Percentiles rank a stretch among this genome's conserved stretches.
Evolutionary conservation across 2,113 vertebrate species (phyloP).

Genomic region (Pseudopodoces humilis): DNA sequence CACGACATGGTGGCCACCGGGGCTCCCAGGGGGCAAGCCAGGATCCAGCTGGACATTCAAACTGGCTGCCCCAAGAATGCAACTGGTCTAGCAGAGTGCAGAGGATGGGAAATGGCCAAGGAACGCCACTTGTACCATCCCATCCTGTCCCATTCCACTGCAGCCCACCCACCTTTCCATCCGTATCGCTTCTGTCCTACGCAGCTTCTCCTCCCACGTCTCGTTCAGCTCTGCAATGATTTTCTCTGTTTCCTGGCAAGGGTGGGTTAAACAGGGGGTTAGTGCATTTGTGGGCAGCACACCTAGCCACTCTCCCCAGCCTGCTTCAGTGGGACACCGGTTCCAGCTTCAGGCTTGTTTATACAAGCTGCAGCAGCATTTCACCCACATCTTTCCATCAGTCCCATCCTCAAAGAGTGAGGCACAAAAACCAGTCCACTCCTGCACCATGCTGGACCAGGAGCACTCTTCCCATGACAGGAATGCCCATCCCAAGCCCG

Average conservation of each 20-base stretch:
- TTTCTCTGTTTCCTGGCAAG: constrained; percentile 91
- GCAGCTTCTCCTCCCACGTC: constrained; percentile 97
- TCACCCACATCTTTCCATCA: background rate
- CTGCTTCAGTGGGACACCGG: fast-evolving
- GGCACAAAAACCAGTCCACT: background rate
- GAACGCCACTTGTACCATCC: background rate
- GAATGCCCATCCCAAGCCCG: fast-evolving
- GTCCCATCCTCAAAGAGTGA: background rate
- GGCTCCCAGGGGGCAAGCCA: background rate
- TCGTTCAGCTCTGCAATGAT: constrained; percentile 98
- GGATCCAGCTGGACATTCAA: fast-evolving
- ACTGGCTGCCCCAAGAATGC: background rate
- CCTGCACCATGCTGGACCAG: background rate
- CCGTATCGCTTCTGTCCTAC: constrained; percentile 93
- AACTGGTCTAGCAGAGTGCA: background rate
- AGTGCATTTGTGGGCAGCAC: background rate
- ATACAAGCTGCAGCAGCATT: background rate
- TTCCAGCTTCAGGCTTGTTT: background rate
- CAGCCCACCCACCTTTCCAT: constrained; percentile 87
- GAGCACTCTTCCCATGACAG: background rate
- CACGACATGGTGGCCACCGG: background rate
- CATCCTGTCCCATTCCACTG: too few relatives aligned
- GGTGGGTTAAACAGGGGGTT: background rate
- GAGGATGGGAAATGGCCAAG: background rate
- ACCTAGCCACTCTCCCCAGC: background rate